Base-by-base conservation (phyloP, 2,888 invertebrate genomes). In the Dysmachus trigonus region DNA sequence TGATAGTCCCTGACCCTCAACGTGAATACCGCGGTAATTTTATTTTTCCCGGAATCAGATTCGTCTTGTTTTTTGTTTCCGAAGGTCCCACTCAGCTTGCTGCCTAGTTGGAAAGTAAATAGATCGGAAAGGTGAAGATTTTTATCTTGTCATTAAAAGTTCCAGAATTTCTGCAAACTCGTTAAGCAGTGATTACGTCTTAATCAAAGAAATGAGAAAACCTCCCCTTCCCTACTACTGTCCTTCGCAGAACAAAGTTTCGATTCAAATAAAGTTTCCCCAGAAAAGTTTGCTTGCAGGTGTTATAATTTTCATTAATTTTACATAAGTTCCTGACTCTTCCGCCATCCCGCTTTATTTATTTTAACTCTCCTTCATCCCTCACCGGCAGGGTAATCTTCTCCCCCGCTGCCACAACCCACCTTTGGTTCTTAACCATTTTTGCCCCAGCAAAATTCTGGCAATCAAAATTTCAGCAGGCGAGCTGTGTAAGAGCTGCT, bases 261-360 rank as follows among this genome's bases (percentile, higher is more conserved):
- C 22, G 62, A 62, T 62, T 62, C 22, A 22, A 22, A 62, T 62
- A 62, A 62, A 62, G 62, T 4, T 8, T 10, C 27, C 27, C 62
- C n/a, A n/a, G 62, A 13, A 73, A 76, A 76, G 35, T 18, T n/a
- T 76, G 22, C 22, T 38, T 22, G 76, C 76, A 76, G 38, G 76
- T 76, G 38, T 76, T 38, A 76, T 76, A 76, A 76, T 76, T 76
- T 76, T 38, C 76, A 76, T 38, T 76, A 35, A 76, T 22, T 76
- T 76, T 76, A 22, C 76, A 76, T 76, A 76, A 76, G 76, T 76
- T 76, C 38, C 38, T 41, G 38, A 41, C 35, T 33, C 35, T 76
- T 76, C 76, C 76, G 22, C 35, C 10, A 38, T 76, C 38, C 76
- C 76, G n/a, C 38, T 76, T 76, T 76, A 76, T 38, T 22, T 76